These are phyloP conservation scores for Aegypius monachus DNA, from an alignment of 2,113 vertebrate genomes.

Conservation along the genomic window DNA sequence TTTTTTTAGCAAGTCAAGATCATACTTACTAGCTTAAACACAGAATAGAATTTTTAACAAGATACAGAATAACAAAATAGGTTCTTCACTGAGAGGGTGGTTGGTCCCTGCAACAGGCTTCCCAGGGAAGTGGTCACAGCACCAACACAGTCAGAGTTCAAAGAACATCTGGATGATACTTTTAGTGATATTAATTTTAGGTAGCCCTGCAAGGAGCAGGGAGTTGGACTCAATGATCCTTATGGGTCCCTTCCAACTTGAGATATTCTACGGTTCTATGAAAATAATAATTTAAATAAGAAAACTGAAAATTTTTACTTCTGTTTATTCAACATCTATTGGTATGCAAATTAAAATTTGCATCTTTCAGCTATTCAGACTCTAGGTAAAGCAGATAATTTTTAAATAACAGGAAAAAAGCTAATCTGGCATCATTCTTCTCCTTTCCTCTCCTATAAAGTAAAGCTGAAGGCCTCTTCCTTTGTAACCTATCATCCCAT, in stretches of 20 bases:
- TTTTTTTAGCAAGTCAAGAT: neutral
- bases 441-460: neutral
- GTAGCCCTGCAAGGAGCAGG: neutral
- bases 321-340: neutral
- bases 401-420: neutral
- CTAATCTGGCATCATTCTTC: rapidly evolving
- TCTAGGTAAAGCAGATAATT: neutral
- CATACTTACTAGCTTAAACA: neutral
- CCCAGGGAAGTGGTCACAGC: neutral
- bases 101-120: rapidly evolving
- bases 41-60: neutral
- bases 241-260: neutral
- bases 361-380: neutral
- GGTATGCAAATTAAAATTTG: neutral
- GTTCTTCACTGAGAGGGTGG: neutral
- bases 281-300: neutral
- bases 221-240: neutral
- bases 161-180: rapidly evolving
- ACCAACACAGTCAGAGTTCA: neutral
- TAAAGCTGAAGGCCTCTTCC: neutral
- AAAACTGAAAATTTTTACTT: neutral
- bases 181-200: neutral
- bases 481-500: neutral
- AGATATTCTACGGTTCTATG: neutral
- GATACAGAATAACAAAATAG: neutral